These are phyloP conservation scores for Rhizoglyphus robini DNA, from an alignment of 1,140 invertebrate species.

Conservation along the genomic window DNA sequence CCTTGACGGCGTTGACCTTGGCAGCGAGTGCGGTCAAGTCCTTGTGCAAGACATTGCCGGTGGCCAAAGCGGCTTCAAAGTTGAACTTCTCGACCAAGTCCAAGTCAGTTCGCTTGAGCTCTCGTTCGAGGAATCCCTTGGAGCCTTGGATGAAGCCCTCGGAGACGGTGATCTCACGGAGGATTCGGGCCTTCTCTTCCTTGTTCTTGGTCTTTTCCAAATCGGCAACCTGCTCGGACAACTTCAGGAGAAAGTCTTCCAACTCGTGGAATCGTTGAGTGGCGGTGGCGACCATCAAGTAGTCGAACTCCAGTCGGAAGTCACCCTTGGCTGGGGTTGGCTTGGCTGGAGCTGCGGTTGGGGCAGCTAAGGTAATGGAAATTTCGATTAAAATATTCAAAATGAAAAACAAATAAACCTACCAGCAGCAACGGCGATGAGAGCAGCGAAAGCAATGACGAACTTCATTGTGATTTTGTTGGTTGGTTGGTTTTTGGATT, in stretches of 20 bases:
- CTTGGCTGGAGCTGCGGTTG: too few species aligned
- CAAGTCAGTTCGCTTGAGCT: conserved; percentile 1
- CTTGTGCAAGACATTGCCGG: background rate
- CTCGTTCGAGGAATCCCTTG: background rate
- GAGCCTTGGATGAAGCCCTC: background rate
- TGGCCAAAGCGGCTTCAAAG: background rate
- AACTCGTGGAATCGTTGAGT: too few species aligned
- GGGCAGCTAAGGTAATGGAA: background rate
- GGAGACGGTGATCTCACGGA: background rate
- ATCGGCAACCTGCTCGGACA: background rate
- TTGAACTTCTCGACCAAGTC: background rate
- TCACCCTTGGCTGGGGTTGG: too few species aligned
- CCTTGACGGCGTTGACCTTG: background rate
- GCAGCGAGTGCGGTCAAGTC: too few species aligned
- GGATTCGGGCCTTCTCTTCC: background rate
- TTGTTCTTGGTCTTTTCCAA: too few species aligned
- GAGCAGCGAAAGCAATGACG: background rate
- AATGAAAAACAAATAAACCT: background rate
- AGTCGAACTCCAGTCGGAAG: too few species aligned
- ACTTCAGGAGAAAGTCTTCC: background rate
- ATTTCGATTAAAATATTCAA: background rate
- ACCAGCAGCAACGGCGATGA: background rate
- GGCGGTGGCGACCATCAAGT: too few species aligned
- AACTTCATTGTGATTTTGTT: conserved; percentile 11
- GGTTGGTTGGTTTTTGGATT: background rate